phyloP scores from a whole-genome alignment of 2,888 invertebrate genomes.

The Halictus quadricinctus region DNA sequence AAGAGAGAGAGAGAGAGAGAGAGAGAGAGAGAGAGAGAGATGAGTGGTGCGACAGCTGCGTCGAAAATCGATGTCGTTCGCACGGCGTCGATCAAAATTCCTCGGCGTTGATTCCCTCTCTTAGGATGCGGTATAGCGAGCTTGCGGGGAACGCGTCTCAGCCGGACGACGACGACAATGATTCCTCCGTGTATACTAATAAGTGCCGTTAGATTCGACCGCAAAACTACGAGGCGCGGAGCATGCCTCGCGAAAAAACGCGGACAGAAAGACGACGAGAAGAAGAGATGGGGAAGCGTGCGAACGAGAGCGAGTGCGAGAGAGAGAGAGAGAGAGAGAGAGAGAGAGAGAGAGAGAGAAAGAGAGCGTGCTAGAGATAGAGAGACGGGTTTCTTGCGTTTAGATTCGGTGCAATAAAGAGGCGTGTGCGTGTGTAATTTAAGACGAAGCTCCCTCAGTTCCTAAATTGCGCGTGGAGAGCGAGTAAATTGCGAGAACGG shows the following conservation, averaged over 20 bases:
- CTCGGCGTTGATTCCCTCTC: constrained; percentile 28
- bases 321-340: background rate
- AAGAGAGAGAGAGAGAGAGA: background rate
- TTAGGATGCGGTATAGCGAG: constrained; percentile 29
- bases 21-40: background rate
- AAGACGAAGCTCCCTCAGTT: constrained; percentile 70
- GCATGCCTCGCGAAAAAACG: constrained; percentile 27
- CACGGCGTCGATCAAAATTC: constrained; percentile 40
- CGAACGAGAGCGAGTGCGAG: too few species aligned
- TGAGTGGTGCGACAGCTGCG: constrained; percentile 9
- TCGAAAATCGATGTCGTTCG: constrained; percentile 45
- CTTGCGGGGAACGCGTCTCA: constrained; percentile 35
- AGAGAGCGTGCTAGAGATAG: background rate
- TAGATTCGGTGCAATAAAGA: constrained; percentile 76
- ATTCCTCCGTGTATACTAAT: constrained; percentile 54
- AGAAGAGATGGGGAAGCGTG: background rate
- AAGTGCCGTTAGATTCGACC: constrained; percentile 68
- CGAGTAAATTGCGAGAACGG: constrained; percentile 45
- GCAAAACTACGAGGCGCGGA: constrained; percentile 49
- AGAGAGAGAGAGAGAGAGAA: background rate
- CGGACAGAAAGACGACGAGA: background rate
- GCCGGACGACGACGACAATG: constrained; percentile 37
- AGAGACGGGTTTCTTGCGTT: constrained; percentile 56
- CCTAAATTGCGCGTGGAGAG: constrained; percentile 68
- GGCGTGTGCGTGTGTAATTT: constrained; percentile 60